Percentiles rank a stretch among this genome's conserved stretches.
phyloP scores from a whole-genome alignment of 2,113 vertebrate genomes.

The Psephotus haematonotus region DNA sequence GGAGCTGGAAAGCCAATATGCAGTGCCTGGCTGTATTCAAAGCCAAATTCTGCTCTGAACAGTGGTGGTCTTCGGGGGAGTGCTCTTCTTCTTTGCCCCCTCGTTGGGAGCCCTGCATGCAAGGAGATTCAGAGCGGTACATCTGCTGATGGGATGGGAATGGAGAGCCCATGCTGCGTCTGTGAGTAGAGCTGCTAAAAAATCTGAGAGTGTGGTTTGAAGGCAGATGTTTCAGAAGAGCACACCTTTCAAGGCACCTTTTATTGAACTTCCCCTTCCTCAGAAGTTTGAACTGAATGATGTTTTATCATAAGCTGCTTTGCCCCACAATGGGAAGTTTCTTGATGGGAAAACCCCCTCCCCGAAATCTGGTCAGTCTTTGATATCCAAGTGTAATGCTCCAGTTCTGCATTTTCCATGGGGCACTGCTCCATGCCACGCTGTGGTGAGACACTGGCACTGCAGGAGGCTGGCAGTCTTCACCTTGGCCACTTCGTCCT shows the following conservation, averaged over 20 bases:
- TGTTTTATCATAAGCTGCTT: neutral
- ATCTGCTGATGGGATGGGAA: neutral
- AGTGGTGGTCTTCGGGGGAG: neutral
- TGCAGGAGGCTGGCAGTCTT: neutral
- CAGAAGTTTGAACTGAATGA: neutral
- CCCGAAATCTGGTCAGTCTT: neutral
- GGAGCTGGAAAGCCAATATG: neutral
- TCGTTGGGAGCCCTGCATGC: neutral
- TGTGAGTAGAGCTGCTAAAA: neutral
- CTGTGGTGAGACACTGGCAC: neutral
- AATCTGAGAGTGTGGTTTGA: neutral
- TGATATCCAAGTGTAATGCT: neutral
- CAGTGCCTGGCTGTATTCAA: neutral
- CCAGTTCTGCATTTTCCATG: neutral
- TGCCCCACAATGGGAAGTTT: neutral
- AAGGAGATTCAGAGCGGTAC: neutral
- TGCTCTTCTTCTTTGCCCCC: neutral
- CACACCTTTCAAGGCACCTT: neutral
- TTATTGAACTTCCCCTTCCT: neutral
- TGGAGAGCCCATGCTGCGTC: neutral
- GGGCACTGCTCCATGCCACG: neutral
- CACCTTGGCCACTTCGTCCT: rapidly evolving
- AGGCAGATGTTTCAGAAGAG: neutral
- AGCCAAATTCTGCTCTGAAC: neutral
- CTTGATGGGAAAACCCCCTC: neutral